Evolutionary conservation across 2,888 invertebrate species (phyloP).

Genomic region (Ptychoptera albimana): DNA sequence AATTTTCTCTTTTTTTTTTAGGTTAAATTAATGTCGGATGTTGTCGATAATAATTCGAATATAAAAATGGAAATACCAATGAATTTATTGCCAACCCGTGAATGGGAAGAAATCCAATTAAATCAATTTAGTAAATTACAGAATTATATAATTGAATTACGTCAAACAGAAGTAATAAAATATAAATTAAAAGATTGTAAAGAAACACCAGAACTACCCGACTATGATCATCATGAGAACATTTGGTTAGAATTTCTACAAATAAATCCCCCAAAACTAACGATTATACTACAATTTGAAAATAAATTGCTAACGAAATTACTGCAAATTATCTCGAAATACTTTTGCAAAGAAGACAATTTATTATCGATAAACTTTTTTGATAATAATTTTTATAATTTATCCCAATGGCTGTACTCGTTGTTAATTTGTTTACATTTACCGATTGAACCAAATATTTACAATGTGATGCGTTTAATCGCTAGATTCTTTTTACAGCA

Average conservation of each 20-base stretch:
- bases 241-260: constrained; percentile 22
- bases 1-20: constrained; percentile 3
- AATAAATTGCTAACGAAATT: too few relatives aligned
- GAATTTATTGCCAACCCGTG: constrained; percentile 21
- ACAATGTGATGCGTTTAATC: constrained; percentile 23
- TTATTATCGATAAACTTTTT: too few relatives aligned
- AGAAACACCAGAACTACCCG: neutral
- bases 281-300: constrained; percentile 20
- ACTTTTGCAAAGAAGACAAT: too few relatives aligned
- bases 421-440: constrained; percentile 23
- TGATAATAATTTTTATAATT: too few relatives aligned
- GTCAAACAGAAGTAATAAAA: too few relatives aligned
- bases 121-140: constrained; percentile 19
- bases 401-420: constrained; percentile 27
- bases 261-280: constrained; percentile 20
- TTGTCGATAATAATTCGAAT: too few relatives aligned
- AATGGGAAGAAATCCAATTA: constrained; percentile 24
- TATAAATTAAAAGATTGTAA: too few relatives aligned
- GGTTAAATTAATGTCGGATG: constrained; percentile 11
- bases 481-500: constrained; percentile 22
- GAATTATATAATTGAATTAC: constrained; percentile 14
- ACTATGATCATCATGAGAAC: constrained; percentile 14
- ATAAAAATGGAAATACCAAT: too few relatives aligned
- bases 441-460: constrained; percentile 26
- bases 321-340: too few relatives aligned